Conservation (phyloP, 1,140 invertebrate species). For the Pomacea maculata region DNA sequence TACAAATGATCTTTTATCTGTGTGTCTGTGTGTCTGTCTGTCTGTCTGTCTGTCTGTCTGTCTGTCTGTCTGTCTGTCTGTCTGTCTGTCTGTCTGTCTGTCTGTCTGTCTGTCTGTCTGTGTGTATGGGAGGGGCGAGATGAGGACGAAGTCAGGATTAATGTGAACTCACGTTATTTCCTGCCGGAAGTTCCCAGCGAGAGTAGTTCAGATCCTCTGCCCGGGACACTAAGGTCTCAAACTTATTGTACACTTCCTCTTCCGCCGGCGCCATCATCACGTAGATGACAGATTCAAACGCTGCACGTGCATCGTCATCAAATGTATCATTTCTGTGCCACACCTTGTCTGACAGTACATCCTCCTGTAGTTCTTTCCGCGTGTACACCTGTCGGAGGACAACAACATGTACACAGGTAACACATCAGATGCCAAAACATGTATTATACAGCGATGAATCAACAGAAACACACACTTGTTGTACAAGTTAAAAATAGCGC, state of each 20-base stretch:
- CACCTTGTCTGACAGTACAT: constrained; percentile 51
- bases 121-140: too few relatives aligned
- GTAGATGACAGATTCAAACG: constrained; percentile 58
- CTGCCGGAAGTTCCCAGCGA: constrained; percentile 36
- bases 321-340: constrained; percentile 51
- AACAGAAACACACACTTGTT: neutral
- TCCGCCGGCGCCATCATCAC: constrained; percentile 47
- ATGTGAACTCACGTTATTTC: constrained; percentile 21
- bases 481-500: constrained; percentile 1
- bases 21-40: too few relatives aligned
- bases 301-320: constrained; percentile 49
- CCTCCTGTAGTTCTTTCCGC: constrained; percentile 39
- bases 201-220: constrained; percentile 25
- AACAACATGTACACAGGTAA: neutral
- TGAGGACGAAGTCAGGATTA: too few relatives aligned
- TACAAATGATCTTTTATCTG: neutral
- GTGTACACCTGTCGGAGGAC: constrained; percentile 46
- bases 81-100: too few relatives aligned
- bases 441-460: too few relatives aligned
- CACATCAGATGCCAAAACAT: too few relatives aligned
- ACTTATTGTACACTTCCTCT: constrained; percentile 19
- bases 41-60: too few relatives aligned
- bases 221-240: constrained; percentile 25
- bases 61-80: too few relatives aligned
- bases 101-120: too few relatives aligned